Evolutionary conservation across 2,888 invertebrate species (phyloP).

Genomic region (Rhopalosiphum nymphaeae): DNA sequence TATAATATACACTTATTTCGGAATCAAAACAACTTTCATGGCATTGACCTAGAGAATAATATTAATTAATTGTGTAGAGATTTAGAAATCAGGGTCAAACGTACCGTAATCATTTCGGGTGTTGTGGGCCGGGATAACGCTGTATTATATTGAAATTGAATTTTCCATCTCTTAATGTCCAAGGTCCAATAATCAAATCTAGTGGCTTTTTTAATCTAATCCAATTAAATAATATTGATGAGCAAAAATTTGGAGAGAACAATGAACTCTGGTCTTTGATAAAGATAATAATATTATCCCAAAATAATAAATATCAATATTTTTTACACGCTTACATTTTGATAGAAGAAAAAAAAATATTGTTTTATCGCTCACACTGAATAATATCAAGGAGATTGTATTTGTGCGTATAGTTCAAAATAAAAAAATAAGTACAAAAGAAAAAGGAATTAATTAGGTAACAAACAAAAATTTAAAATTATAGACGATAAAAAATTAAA

Average conservation of each 20-base stretch:
- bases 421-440: neutral
- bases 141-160: neutral
- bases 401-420: neutral
- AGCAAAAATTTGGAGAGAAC: constrained; percentile 28
- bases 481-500: neutral
- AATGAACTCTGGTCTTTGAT: constrained; percentile 49
- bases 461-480: neutral
- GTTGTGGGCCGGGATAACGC: neutral
- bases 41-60: constrained; percentile 62
- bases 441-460: neutral
- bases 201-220: neutral
- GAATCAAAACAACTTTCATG: constrained; percentile 52
- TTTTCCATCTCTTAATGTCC: neutral
- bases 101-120: constrained; percentile 29
- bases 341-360: constrained; percentile 28
- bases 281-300: constrained; percentile 35
- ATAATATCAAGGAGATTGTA: constrained; percentile 53
- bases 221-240: constrained; percentile 14
- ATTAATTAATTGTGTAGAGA: constrained; percentile 32
- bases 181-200: neutral
- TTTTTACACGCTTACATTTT: constrained; percentile 20
- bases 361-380: constrained; percentile 33
- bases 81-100: constrained; percentile 62
- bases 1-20: neutral
- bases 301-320: neutral